phyloP scores from a whole-genome alignment of 2,888 invertebrate genomes.

The Caenorhabditis sinica region DNA sequence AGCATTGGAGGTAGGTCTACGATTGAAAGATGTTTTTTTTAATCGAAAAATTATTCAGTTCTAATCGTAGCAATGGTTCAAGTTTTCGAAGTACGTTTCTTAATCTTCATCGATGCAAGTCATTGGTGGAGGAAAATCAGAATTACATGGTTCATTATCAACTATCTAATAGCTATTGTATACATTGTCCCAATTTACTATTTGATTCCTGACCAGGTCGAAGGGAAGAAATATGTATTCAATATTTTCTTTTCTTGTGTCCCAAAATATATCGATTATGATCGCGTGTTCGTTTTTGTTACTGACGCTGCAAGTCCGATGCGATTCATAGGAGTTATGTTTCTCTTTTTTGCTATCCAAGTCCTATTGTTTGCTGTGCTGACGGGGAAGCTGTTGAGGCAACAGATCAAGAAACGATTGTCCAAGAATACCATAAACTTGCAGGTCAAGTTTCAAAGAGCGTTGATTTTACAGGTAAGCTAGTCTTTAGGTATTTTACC shows the following conservation, averaged over 20 bases:
- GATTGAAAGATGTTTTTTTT: not conserved
- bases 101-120: not conserved
- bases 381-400: not conserved
- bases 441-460: constrained; percentile 13
- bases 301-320: not conserved
- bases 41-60: not conserved
- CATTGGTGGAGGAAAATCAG: not conserved
- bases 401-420: not conserved
- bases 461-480: constrained; percentile 10
- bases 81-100: constrained; percentile 4
- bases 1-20: not conserved
- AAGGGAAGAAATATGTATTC: not conserved
- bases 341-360: not conserved
- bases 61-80: not conserved
- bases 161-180: not conserved
- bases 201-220: not conserved
- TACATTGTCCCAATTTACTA: not conserved
- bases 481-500: too few species aligned
- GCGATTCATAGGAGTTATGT: not conserved
- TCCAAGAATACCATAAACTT: not conserved
- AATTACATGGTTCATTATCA: not conserved
- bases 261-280: not conserved
- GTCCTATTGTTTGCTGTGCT: not conserved
- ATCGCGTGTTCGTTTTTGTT: not conserved
- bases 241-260: not conserved